Evolutionary conservation across 1,140 invertebrate species (phyloP).

Genomic region (Danaus plexippus): DNA sequence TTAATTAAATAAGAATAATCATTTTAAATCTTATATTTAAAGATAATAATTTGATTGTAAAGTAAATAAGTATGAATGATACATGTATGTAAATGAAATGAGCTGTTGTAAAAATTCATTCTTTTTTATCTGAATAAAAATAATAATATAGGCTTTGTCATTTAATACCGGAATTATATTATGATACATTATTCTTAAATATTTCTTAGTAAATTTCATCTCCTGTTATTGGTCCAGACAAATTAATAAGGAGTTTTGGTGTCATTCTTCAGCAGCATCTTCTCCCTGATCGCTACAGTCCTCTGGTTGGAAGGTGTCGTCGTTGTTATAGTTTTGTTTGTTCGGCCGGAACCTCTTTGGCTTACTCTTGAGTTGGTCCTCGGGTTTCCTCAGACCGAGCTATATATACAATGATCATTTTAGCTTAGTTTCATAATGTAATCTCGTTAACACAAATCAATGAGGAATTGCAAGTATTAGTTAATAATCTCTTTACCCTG

Average conservation of each 20-base stretch:
- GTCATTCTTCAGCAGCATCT: conserved; percentile 22
- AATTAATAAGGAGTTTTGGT: not conserved
- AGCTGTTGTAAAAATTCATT: conserved; percentile 50
- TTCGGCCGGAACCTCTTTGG: conserved; percentile 24
- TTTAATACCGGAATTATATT: conserved; percentile 4
- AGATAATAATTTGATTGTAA: no score
- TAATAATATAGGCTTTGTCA: conserved; percentile 10
- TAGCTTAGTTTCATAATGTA: no score
- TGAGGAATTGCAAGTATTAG: no score
- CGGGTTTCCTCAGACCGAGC: conserved; percentile 9
- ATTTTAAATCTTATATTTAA: no score
- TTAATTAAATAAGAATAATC: no score
- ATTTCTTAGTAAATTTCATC: not conserved
- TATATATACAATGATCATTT: not conserved
- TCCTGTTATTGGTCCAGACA: no score
- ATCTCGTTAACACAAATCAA: no score
- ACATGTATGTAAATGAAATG: conserved; percentile 15
- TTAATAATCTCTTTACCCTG: no score
- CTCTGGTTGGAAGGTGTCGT: conserved; percentile 53
- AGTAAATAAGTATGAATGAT: conserved; percentile 3
- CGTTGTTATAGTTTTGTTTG: conserved; percentile 36
- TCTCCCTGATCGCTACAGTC: conserved; percentile 50
- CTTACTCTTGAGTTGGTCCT: conserved; percentile 9
- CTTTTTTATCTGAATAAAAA: conserved; percentile 46
- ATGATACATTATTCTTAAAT: conserved; percentile 2